Evolutionary conservation across 2,113 vertebrate species (phyloP).

Genomic region (Cyprinodon variegatus): DNA sequence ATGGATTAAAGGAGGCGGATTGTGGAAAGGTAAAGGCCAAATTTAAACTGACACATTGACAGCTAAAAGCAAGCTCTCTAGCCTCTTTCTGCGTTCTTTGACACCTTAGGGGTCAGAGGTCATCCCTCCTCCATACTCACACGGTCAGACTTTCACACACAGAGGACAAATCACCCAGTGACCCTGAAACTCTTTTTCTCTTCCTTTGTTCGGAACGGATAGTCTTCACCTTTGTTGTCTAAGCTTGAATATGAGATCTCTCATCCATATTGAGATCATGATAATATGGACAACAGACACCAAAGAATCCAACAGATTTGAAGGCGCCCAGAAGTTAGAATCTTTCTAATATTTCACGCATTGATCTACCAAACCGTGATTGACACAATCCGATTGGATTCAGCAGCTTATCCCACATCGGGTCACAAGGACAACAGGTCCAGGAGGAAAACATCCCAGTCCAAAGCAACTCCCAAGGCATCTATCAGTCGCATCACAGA

Average conservation of each 20-base stretch:
- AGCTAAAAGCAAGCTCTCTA: conserved; percentile 66
- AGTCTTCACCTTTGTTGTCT: conserved; percentile 66
- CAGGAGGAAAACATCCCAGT: not conserved
- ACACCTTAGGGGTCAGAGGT: conserved; percentile 72
- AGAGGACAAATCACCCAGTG: conserved; percentile 78
- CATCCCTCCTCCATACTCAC: conserved; percentile 70
- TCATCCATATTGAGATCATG: conserved; percentile 46
- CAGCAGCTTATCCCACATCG: not conserved
- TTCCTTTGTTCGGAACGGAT: conserved; percentile 61
- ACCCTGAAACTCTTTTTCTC: conserved; percentile 72
- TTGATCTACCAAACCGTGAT: not conserved
- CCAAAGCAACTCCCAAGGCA: not conserved
- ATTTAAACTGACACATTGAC: conserved; percentile 58
- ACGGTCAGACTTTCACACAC: conserved; percentile 63
- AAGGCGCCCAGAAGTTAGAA: not conserved
- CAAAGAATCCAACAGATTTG: not conserved
- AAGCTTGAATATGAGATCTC: conserved; percentile 44
- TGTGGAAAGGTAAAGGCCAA: conserved; percentile 4
- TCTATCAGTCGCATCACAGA: not conserved
- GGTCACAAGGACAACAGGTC: too few species aligned
- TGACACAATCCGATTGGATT: not conserved
- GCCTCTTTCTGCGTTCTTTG: conserved; percentile 58
- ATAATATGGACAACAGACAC: conserved; percentile 48
- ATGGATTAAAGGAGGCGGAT: conserved; percentile 14
- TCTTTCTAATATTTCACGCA: not conserved